Conservation (phyloP, 2,113 vertebrate species). For the Rattus norvegicus region DNA sequence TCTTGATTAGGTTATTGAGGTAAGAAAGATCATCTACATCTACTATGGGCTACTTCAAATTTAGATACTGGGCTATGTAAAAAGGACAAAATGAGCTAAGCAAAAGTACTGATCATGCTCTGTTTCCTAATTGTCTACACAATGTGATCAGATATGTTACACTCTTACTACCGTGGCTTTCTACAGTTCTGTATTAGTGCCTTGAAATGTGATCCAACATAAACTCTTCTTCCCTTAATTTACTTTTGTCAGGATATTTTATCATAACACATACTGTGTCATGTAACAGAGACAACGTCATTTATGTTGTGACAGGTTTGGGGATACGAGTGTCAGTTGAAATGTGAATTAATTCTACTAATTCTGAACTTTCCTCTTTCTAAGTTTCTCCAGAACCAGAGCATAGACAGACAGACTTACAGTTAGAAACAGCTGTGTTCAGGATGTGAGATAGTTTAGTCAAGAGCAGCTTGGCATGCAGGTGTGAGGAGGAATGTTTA, state of each 20-base stretch:
- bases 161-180: background rate
- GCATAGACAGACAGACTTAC: background rate
- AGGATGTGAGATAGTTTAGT: background rate
- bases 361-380: background rate
- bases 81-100: background rate
- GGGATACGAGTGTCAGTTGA: background rate
- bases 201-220: background rate
- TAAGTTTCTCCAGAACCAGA: background rate
- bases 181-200: background rate
- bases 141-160: background rate
- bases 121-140: background rate
- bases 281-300: background rate
- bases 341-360: background rate
- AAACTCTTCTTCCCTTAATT: background rate
- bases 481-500: background rate
- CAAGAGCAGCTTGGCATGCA: background rate
- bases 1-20: background rate
- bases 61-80: background rate
- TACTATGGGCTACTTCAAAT: too few species aligned
- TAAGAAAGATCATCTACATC: background rate
- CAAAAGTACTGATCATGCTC: background rate
- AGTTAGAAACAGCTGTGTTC: background rate
- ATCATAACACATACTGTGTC: background rate
- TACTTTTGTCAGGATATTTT: background rate
- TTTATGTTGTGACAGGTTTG: background rate